Evolutionary conservation across 2,113 vertebrate species (phyloP), one percentile per base, ranked within the genome.

Genomic region (Campylomormyrus tamandua): DNA sequence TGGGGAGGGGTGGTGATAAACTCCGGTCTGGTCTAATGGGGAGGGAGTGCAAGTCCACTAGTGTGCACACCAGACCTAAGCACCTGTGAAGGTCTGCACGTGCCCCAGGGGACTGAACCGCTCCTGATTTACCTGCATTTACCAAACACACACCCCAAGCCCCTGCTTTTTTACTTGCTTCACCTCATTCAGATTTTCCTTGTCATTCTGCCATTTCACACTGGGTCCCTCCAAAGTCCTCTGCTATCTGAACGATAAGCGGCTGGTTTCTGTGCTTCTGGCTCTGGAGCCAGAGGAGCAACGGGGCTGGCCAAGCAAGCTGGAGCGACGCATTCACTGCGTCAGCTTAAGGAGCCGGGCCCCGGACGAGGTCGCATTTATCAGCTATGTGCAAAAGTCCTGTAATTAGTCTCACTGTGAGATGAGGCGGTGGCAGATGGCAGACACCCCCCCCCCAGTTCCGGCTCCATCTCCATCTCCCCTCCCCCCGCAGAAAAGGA

Each of bases 361-460:
- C 62, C 85, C 15, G 50, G 31, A 80, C 35, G 24, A 56, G 86
- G 88, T 88, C 46, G 58, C 46, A 27, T 89, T 66, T 91, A 19
- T 5, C 90, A 90, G 89, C 90, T 90, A 93, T 90, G 48, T 90
- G 89, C 93, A 62, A 62, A 87, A 90, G 92, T 96, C 94, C 91
- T 91, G 83, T 94, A 94, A 95, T 93, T 94, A 94, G 94, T 92
- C 90, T 92, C 92, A 90, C 70, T 92, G 88, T 90, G 86, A 90
- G 94, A 92, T 88, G 88, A 70, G 92, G 66, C 92, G 92, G 92
- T 90, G 91, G 92, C 93, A 95, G 93, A 96, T 95, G 93, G 94
- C 91, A 86, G 90, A 90, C 92, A 91, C 83, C 80, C 42, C 88
- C 42, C 88, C 88, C 27, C 87, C 86, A 90, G 66, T 50, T 58